These are phyloP conservation scores for Camelus dromedarius DNA, from an alignment of 2,113 vertebrate species.

Conservation along the genomic window DNA sequence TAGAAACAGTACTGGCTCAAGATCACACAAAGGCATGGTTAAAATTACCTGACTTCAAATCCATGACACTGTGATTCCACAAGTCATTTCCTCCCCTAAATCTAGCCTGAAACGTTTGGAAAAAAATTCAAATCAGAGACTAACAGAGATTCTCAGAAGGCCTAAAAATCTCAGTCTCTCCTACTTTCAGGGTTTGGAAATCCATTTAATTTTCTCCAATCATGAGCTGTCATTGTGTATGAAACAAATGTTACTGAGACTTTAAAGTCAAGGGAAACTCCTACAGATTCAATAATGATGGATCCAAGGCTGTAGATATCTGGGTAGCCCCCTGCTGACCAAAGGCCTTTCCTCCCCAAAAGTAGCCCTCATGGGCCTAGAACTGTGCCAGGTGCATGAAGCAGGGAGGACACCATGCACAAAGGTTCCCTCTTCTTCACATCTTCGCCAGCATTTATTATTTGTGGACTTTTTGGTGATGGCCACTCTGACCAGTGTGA, in stretches of 20 bases:
- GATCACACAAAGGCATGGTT: not conserved
- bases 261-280: not conserved
- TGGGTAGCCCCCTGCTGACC: no score
- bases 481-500: not conserved
- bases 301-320: not conserved
- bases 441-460: not conserved
- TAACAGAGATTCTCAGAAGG: not conserved
- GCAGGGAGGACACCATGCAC: no score
- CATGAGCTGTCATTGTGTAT: not conserved
- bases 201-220: not conserved
- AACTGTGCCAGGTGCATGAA: not conserved
- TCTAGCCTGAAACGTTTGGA: not conserved
- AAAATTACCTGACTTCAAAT: not conserved
- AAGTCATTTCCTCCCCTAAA: not conserved
- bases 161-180: not conserved
- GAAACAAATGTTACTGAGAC: not conserved
- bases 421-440: not conserved
- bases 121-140: not conserved
- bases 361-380: not conserved
- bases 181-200: constrained; percentile 6
- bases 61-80: not conserved
- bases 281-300: accelerated
- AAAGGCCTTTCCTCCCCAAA: not conserved
- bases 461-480: not conserved
- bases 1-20: not conserved